These are phyloP conservation scores for Meloidogyne exigua DNA, from an alignment of 1,140 invertebrate species.

Conservation along the genomic window DNA sequence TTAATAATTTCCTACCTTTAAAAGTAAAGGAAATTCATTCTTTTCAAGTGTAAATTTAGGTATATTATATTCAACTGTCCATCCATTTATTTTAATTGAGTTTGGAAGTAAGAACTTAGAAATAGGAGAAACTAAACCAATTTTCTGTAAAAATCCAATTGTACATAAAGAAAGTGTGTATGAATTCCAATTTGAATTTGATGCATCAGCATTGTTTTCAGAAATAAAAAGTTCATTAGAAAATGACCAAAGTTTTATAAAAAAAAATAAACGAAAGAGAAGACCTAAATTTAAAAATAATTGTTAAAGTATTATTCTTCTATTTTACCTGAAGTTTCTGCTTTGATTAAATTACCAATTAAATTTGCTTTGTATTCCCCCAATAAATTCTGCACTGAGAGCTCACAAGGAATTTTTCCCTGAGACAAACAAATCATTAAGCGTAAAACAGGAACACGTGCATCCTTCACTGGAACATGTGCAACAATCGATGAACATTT, in stretches of 20 bases:
- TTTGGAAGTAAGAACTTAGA: conserved; percentile 15
- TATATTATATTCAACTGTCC: conserved; percentile 34
- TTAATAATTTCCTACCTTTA: conserved; percentile 10
- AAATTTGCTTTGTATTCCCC: conserved; percentile 39
- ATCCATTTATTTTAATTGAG: conserved; percentile 24
- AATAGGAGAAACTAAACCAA: conserved; percentile 17
- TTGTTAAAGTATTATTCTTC: not conserved
- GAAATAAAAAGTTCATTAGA: conserved; percentile 28
- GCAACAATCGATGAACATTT: conserved; percentile 15
- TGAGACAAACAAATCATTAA: conserved; percentile 11
- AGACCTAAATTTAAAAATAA: conserved; percentile 33
- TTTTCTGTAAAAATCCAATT: conserved; percentile 39
- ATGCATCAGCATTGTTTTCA: not conserved
- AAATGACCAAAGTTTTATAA: conserved; percentile 46
- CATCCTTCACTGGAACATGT: conserved; percentile 38
- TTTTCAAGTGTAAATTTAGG: conserved; percentile 9
- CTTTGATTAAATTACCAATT: conserved; percentile 25
- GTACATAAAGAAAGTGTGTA: conserved; percentile 44
- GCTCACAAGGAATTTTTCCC: conserved; percentile 26
- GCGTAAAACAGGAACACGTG: conserved; percentile 36
- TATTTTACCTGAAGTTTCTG: conserved; percentile 29
- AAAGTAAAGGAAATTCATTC: conserved; percentile 18
- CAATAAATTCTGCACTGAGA: conserved; percentile 40
- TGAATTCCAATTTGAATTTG: conserved; percentile 38
- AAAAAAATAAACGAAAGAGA: conserved; percentile 37